Base-by-base conservation (phyloP, 2,888 invertebrate genomes). In the Cistogaster globosa region DNA sequence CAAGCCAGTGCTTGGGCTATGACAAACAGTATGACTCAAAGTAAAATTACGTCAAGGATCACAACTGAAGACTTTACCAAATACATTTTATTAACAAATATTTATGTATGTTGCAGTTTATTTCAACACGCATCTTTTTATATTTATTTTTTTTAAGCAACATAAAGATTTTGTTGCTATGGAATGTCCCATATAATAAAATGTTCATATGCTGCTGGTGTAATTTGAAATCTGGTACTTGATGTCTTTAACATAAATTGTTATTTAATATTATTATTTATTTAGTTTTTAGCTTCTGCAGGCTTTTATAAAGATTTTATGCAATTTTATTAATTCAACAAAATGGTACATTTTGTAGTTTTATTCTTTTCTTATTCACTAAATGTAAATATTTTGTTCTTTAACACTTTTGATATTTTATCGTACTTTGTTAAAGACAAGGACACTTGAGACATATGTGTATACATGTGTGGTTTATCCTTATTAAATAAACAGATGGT, bases 251-350 rank as follows among this genome's bases (percentile, higher is more conserved):
- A 58, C 67, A 67, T 22, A 51, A 77, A 62, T 26, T 71, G 69
- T 71, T 78, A 71, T 69, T 78, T 78, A 63, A 69, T 69, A 62
- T 45, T 14, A 60, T 22, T 51, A 38, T 68, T 58, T 60, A 26
- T 68, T 12, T 55, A 77, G 57, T 68, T n/a, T 68, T n/a, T 26
- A 48, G 51, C 36, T 18, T 62, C 16, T 63, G 18, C 14, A 26
- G n/a, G 7, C 6, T 62, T 42, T 26, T 20, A 55, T 55, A 20
- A 45, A 69, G 69, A 78, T 62, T 45, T 62, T 55, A 22, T 32
- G 42, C 32, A 63, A 7, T 78, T 63, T 71, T 62, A 69, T 55
- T 71, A 78, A 62, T 69, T 78, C 42, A 62, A 69, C 55, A 60
- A 77, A 71, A 63, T 45, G 45, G n/a, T 20, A 48, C 32, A 32